Base-by-base conservation (phyloP, 2,797 vertebrate genomes). In the Meriones psammophilus region DNA sequence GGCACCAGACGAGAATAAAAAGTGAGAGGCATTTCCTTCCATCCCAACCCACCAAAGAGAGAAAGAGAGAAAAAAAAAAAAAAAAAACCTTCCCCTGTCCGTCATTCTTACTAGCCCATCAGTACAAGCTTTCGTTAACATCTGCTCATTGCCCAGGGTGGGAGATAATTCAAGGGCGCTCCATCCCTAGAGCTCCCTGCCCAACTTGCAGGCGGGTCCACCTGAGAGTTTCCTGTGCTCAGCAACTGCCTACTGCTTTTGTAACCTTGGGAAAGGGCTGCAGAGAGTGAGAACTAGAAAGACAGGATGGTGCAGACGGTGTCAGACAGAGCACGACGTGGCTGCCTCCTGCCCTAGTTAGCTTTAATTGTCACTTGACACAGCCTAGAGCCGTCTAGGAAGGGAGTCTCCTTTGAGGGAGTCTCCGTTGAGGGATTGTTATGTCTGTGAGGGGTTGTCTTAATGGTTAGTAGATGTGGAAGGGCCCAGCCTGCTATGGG, bases 51-150 rank as follows among this genome's bases (percentile, higher is more conserved):
- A 66, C 24, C 8, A 33, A 56, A 92, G 74, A 36, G 20, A 95
- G 30, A 91, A 4, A 42, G 42, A 42, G 6, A 42, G 5, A 42
- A 4, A 42, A 42, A 80, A 91, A 36, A 42, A 4, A 42, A 42
- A 80, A 91, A 36, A 71, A 94, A 89, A 94, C 42, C 28, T 80
- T 84, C 24, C n/a, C n/a, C 15, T 22, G 66, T 36, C 62, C 18
- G 8, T 36, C 26, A 64, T 36, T 91, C 84, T 86, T 50, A 68
- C 30, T 58, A 58, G 26, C 20, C 24, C 28, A 10, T 26, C 66
- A 74, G 33, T 9, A 8, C 64, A 18, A 50, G 22, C 73, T 79
- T 74, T 86, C 56, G 66, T 26, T 22, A 66, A 73, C 1, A 17
- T 42, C 42, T 73, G 56, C 15, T 14, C 66, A n/a, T 36, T 62